Base-by-base conservation (phyloP, 2,113 vertebrate species). In the Elephas maximus region DNA sequence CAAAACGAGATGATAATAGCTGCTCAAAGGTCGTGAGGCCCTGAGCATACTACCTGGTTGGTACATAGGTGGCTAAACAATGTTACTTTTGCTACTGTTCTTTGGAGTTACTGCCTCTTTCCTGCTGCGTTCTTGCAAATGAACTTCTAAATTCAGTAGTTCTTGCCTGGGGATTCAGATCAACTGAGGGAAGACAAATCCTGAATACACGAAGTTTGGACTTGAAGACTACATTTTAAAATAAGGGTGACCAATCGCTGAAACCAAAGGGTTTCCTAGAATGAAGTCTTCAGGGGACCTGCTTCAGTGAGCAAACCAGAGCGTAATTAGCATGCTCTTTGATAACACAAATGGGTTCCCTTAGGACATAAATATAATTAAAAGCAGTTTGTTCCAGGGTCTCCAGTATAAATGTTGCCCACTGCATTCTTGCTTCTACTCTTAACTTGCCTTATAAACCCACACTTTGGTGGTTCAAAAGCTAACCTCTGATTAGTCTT, bases 311-410 rank as follows among this genome's bases (percentile, higher is more conserved):
- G 60, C n/a, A 83, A 76, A 63, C 9, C 28, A 28, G 86, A 51
- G 51, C 3, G 5, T 91, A 74, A 80, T 95, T 84, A 78, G 37
- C 24, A 57, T 14, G 28, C 63, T 93, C 83, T 71, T 87, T 90
- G 57, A 73, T 53, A 94, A 88, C 89, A 80, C 89, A 80, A 74
- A 20, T 30, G 30, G 30, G 65, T 92, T 97, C 96, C 94, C 87
- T 73, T 65, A 84, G 83, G 93, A 73, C 89, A 78, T 74, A 84
- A 41, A 78, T 41, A 33, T 73, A 77, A 93, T 88, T 73, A n/a
- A 83, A 92, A 89, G 76, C 85, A 92, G 92, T 84, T 65, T 90
- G 76, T 89, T 86, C 48, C 65, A 24, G 24, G 45, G 63, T 91
- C 63, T 86, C 51, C 3, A 24, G 79, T 51, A 94, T 88, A 80